Evolutionary conservation across 2,797 vertebrate species (phyloP).

Genomic region (Sphaeramia orbicularis): DNA sequence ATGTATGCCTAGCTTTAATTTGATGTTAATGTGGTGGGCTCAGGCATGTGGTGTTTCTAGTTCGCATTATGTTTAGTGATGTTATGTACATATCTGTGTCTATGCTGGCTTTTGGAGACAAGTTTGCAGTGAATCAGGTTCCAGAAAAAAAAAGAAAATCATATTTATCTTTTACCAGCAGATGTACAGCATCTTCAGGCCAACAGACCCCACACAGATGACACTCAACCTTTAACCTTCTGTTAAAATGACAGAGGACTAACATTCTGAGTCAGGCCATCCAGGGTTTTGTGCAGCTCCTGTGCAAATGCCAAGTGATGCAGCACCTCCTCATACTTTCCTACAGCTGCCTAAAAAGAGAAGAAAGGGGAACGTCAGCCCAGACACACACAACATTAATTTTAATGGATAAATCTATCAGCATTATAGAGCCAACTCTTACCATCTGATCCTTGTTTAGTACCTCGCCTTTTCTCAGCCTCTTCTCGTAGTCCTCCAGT

Average conservation of each 20-base stretch:
- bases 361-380: neutral
- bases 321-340: slow-evolving; percentile 93
- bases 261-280: slow-evolving; percentile 92
- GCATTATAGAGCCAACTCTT: slow-evolving; percentile 36
- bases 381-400: fast-evolving
- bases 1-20: too few relatives aligned
- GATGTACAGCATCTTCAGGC: too few relatives aligned
- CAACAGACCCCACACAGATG: too few relatives aligned
- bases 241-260: slow-evolving; percentile 54
- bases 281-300: slow-evolving; percentile 93
- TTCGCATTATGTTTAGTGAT: too few relatives aligned
- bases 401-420: neutral
- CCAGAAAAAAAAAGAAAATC: too few relatives aligned
- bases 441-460: slow-evolving; percentile 97
- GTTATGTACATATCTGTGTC: too few relatives aligned
- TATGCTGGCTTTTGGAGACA: too few relatives aligned
- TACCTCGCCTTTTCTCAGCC: slow-evolving; percentile 86
- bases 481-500: slow-evolving; percentile 92
- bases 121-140: too few relatives aligned
- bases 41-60: too few relatives aligned
- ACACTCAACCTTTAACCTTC: too few relatives aligned
- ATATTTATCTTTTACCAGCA: too few relatives aligned
- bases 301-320: slow-evolving; percentile 94
- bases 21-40: too few relatives aligned
- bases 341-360: slow-evolving; percentile 89